Conservation (phyloP, 2,888 invertebrate species). For the Eurytoma adleriae region DNA sequence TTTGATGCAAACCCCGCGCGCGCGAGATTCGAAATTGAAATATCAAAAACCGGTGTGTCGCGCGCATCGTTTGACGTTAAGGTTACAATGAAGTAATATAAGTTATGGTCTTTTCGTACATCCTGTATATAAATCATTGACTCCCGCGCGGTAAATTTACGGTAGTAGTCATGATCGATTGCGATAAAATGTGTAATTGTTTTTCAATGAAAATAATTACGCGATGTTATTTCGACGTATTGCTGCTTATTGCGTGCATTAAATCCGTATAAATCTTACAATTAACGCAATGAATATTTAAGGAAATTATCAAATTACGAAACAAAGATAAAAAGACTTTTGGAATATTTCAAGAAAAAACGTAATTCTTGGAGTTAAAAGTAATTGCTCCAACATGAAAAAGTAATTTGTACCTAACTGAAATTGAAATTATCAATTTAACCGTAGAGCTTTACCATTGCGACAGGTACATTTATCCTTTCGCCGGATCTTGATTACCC, state of each 20-base stretch:
- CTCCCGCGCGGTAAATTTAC: background rate
- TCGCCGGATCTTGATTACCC: slow-evolving; percentile 34
- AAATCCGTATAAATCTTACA: too few relatives aligned
- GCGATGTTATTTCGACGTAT: too few relatives aligned
- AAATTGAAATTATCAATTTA: slow-evolving; percentile 39
- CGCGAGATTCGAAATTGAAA: slow-evolving; percentile 45
- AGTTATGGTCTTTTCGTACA: too few relatives aligned
- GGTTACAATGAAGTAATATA: slow-evolving; percentile 15
- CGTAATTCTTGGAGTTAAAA: too few relatives aligned
- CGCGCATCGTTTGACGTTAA: slow-evolving; percentile 12
- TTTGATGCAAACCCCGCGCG: slow-evolving; percentile 24
- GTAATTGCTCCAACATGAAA: background rate
- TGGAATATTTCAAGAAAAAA: too few relatives aligned
- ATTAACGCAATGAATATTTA: too few relatives aligned
- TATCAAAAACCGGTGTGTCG: slow-evolving; percentile 36
- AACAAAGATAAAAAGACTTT: too few relatives aligned
- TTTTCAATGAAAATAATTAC: too few relatives aligned
- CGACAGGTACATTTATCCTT: slow-evolving; percentile 30
- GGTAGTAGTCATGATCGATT: too few relatives aligned
- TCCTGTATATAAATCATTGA: slow-evolving; percentile 28
- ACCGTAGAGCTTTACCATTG: slow-evolving; percentile 4
- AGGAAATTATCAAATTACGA: too few relatives aligned
- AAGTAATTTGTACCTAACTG: background rate
- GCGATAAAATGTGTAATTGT: too few relatives aligned
- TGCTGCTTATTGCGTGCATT: too few relatives aligned